A percentile compares a stretch with the other conserved stretches of the same genome.
Conservation (phyloP, 2,888 invertebrate species). For the Eupithecia vulgata region DNA sequence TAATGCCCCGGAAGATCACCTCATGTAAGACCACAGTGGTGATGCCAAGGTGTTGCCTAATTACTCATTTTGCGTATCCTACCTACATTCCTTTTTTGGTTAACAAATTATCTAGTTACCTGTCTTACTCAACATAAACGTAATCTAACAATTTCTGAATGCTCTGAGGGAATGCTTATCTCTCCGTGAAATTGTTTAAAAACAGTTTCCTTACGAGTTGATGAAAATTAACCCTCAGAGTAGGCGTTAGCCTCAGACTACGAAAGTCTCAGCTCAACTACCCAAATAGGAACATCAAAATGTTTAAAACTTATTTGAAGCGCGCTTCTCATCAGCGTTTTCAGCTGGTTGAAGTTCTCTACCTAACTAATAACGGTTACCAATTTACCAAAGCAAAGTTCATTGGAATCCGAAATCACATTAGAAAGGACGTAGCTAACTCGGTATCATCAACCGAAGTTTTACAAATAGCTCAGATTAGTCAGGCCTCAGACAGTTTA, state of each 20-base stretch:
- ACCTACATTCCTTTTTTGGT: background rate
- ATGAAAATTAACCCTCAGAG: background rate
- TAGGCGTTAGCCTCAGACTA: background rate
- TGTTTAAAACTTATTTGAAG: background rate
- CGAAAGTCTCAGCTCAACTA: background rate
- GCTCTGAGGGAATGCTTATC: background rate
- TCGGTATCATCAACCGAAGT: slow-evolving; percentile 7
- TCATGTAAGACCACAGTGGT: background rate
- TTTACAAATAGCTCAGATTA: slow-evolving; percentile 8
- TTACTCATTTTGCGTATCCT: background rate
- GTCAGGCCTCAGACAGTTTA: background rate
- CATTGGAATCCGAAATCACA: slow-evolving; percentile 5
- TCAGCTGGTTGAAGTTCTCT: background rate
- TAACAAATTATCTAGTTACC: background rate
- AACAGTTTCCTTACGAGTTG: background rate
- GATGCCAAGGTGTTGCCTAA: background rate
- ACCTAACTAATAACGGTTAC: background rate
- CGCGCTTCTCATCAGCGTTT: background rate
- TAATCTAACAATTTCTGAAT: background rate
- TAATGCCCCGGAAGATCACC: background rate
- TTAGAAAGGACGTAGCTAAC: background rate
- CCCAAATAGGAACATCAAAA: background rate
- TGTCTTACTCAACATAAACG: background rate
- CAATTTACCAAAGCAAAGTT: background rate
- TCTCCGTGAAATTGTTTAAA: background rate